Evolutionary conservation across 2,797 vertebrate species (phyloP), one percentile per base, ranked within the genome.

Genomic region (Ptychobarbus kaznakovi): DNA sequence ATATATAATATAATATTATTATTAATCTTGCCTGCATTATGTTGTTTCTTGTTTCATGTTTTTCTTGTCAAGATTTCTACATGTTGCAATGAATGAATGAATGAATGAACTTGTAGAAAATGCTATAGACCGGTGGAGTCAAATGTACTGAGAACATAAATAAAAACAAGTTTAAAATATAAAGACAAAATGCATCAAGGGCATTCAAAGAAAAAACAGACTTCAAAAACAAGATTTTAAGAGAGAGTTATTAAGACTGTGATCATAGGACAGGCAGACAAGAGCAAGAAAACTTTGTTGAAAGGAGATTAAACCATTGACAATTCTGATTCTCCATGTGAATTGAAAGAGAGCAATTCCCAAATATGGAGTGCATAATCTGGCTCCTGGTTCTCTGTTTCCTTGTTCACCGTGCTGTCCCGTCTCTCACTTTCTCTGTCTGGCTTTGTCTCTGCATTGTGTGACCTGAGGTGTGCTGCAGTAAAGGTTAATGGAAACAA

Each of bases 401-500:
- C 6, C 66, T 18, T 15, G 49, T 40, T 28, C 8, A 15, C 12
- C 18, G 6, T 15, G 28, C 46, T 35, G 65, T 68, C 20, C 9
- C 0, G 1, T 69, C 65, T 61, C 10, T n/a, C 42, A 28, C n/a
- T 11, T 28, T 32, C 13, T 68, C 42, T 13, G 6, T 63, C 20
- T 53, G 16, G 28, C n/a, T 25, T 46, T 61, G 32, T 65, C 25
- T 86, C 44, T 65, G 38, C n/a, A 4, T 73, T 51, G 20, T 42
- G n/a, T 84, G 51, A 81, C 65, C 49, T 28, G 40, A 83, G 35
- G 16, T 65, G 72, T 10, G 12, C 51, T 63, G 44, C 25, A 72
- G 40, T 13, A 74, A 78, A 81, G 83, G 79, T 81, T 86, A 83
- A 85, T 83, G 40, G 61, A 89, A 85, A 69, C 53, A n/a, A 74